Conservation (phyloP, 2,113 vertebrate species). For the Nyctereutes procyonoides region DNA sequence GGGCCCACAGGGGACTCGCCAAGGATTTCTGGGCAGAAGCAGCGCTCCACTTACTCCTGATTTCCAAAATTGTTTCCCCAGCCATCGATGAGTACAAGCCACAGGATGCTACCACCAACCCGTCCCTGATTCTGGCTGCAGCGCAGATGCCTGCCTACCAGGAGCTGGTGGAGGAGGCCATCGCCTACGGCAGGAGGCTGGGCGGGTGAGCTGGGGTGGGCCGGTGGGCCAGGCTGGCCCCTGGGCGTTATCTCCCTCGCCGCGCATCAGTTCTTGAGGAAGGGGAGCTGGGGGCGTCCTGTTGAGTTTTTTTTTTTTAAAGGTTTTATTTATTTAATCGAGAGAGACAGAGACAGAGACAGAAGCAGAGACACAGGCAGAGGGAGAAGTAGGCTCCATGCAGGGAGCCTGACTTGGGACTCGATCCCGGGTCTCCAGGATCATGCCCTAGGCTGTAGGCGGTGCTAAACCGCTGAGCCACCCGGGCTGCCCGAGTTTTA, state of each 20-base stretch:
- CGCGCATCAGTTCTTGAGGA: neutral
- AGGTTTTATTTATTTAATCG: no score
- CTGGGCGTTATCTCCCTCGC: neutral
- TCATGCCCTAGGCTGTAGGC: no score
- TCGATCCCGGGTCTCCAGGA: no score
- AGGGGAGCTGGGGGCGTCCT: neutral
- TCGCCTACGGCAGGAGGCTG: constrained; percentile 92
- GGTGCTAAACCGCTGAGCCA: no score
- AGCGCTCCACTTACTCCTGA: neutral
- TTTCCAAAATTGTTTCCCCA: constrained; percentile 71
- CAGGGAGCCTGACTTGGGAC: no score
- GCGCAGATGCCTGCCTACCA: constrained; percentile 96
- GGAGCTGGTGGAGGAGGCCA: constrained; percentile 93
- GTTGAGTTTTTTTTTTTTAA: no score
- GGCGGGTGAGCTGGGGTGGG: constrained; percentile 89
- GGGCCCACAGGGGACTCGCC: neutral
- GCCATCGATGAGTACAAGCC: constrained; percentile 98
- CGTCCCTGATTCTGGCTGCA: constrained; percentile 96
- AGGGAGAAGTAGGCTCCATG: no score
- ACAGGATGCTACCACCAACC: constrained; percentile 98
- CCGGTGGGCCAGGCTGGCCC: accelerated
- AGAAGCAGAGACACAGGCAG: no score
- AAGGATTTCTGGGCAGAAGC: neutral
- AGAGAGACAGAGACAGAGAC: no score
- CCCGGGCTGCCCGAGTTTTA: no score